Conservation (phyloP, 2,888 invertebrate species). For the Scaptodrosophila latifasciaeformis region DNA sequence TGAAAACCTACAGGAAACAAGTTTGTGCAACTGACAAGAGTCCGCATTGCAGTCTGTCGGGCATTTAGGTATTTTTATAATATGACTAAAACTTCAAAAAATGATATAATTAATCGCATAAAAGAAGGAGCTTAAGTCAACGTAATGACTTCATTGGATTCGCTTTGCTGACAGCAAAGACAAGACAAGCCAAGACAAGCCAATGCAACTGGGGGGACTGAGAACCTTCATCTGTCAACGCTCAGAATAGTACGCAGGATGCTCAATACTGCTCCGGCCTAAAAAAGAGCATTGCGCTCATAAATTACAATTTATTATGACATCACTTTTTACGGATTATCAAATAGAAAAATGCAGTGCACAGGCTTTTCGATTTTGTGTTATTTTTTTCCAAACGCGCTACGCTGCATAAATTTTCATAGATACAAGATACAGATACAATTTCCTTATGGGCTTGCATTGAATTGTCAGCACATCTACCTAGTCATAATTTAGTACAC, state of each 20-base stretch:
- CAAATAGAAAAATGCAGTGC: conserved; percentile 50
- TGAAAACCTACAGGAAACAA: conserved; percentile 46
- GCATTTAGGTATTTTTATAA: conserved; percentile 49
- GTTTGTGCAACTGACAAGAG: conserved; percentile 30
- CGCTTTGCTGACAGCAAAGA: not conserved
- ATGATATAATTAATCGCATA: conserved; percentile 57
- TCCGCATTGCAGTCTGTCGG: not conserved
- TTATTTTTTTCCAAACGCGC: conserved; percentile 28
- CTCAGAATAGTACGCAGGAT: conserved; percentile 8
- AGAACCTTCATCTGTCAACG: conserved; percentile 61
- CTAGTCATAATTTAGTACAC: conserved; percentile 64
- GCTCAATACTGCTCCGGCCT: conserved; percentile 24
- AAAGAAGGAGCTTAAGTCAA: conserved; percentile 48
- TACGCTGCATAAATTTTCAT: conserved; percentile 57
- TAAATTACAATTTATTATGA: conserved; percentile 69
- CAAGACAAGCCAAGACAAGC: not conserved
- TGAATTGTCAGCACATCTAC: conserved; percentile 64
- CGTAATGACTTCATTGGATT: conserved; percentile 49
- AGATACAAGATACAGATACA: conserved; percentile 31
- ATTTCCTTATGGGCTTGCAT: conserved; percentile 58
- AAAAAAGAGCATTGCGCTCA: conserved; percentile 47
- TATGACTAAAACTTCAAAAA: conserved; percentile 13
- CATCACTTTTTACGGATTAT: conserved; percentile 67
- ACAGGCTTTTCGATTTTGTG: conserved; percentile 37
- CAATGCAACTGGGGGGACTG: conserved; percentile 10